A percentile compares a stretch with the other conserved stretches of the same genome.
Evolutionary conservation across 2,888 invertebrate genomes (phyloP).

Genomic region (Erpobdella octoculata): DNA sequence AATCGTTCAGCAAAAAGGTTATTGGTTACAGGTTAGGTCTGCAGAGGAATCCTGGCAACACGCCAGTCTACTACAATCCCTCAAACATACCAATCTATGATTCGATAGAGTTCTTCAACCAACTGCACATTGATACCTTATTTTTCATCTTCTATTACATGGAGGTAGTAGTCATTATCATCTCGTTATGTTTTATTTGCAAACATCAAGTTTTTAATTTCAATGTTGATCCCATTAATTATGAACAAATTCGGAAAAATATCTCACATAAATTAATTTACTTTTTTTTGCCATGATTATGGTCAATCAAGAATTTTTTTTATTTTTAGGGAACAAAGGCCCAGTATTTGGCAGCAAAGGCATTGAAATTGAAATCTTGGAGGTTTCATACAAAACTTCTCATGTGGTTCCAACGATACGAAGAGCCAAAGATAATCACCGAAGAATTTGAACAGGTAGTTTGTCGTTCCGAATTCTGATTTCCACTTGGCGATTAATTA

Average conservation of each 20-base stretch:
- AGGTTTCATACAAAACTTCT: slow-evolving; percentile 99
- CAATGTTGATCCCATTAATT: too few relatives aligned
- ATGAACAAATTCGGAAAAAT: too few relatives aligned
- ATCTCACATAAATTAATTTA: too few relatives aligned
- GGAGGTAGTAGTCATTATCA: slow-evolving; percentile 61
- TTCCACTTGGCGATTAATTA: not conserved
- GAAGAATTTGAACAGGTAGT: slow-evolving; percentile 98
- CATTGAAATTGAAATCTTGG: slow-evolving; percentile 98
- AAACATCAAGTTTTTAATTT: not conserved
- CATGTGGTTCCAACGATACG: slow-evolving; percentile 99
- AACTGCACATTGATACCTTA: slow-evolving; percentile 90
- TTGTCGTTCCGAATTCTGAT: not conserved
- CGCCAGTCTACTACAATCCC: slow-evolving; percentile 87
- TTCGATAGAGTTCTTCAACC: slow-evolving; percentile 94
- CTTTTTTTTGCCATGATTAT: too few relatives aligned
- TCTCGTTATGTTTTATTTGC: not conserved
- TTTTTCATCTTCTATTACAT: slow-evolving; percentile 99
- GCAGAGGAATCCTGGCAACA: slow-evolving; percentile 80
- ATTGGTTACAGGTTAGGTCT: slow-evolving; percentile 52
- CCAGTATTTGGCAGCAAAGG: slow-evolving; percentile 98
- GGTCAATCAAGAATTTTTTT: too few relatives aligned
- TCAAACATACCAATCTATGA: slow-evolving; percentile 87
- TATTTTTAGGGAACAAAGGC: slow-evolving; percentile 77
- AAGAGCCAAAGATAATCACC: slow-evolving; percentile 98
- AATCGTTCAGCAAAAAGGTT: too few relatives aligned